These are phyloP conservation scores for Rousettus madagascariensis DNA, from an alignment of 2,797 vertebrate species.

Conservation along the genomic window DNA sequence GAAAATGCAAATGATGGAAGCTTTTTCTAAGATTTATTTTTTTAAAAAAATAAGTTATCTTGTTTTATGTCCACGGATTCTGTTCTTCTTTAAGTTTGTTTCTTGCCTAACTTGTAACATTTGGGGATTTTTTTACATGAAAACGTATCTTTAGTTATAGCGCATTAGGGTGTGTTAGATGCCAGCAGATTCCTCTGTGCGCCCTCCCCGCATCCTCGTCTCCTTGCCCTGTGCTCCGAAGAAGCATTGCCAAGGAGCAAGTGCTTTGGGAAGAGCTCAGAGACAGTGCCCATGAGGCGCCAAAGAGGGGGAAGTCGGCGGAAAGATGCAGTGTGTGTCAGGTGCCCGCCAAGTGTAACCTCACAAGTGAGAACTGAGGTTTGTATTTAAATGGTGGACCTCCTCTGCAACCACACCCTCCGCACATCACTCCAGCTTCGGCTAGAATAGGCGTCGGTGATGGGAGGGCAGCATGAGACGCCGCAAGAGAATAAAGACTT, in stretches of 20 bases:
- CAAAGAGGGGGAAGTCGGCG: background rate
- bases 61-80: background rate
- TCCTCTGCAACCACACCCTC: background rate
- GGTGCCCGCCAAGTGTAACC: no score
- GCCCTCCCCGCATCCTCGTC: background rate
- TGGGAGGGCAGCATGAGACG: background rate
- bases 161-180: background rate
- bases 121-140: background rate
- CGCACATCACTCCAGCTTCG: background rate
- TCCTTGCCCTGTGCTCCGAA: background rate
- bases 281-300: background rate
- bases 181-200: background rate
- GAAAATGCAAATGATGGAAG: background rate
- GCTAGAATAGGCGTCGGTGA: background rate
- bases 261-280: background rate
- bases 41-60: background rate
- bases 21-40: background rate
- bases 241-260: background rate
- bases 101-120: constrained; percentile 13
- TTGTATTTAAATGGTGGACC: background rate
- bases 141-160: background rate
- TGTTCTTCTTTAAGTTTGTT: background rate
- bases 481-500: background rate
- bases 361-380: background rate
- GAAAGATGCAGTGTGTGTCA: fast-evolving